Conservation (phyloP, 2,888 invertebrate species). For the Entomobrya proxima region DNA sequence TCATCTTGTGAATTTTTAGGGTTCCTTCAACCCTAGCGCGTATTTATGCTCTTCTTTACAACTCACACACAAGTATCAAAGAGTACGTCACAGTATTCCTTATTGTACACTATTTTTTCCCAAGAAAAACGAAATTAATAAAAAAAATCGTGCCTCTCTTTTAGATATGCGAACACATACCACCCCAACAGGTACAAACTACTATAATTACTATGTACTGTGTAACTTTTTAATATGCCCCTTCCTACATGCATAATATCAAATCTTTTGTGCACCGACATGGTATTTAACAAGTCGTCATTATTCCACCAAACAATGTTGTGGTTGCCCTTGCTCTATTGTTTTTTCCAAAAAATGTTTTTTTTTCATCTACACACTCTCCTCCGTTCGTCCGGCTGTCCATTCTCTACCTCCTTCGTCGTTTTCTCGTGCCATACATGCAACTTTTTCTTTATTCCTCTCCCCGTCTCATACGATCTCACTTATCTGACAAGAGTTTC, state of each 20-base stretch:
- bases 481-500: constrained; percentile 66
- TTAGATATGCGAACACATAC: constrained; percentile 18
- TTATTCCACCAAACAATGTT: constrained; percentile 45
- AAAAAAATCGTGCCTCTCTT: constrained; percentile 32
- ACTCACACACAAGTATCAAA: not conserved
- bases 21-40: constrained; percentile 63
- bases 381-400: not conserved
- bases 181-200: not conserved
- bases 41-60: constrained; percentile 5
- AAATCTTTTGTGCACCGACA: not conserved
- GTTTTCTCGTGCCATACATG: constrained; percentile 33
- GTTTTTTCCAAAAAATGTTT: constrained; percentile 12
- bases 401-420: not conserved
- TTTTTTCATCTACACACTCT: not conserved
- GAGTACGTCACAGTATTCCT: too few species aligned
- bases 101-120: constrained; percentile 18
- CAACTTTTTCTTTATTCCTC: not conserved
- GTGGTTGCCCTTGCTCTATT: constrained; percentile 34
- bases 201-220: constrained; percentile 37
- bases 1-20: constrained; percentile 53
- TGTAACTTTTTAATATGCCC: not conserved
- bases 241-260: not conserved
- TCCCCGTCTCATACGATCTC: constrained; percentile 55
- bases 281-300: constrained; percentile 34
- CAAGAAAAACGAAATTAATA: constrained; percentile 27